Evolutionary conservation across 2,888 invertebrate genomes (phyloP), one percentile per base, ranked within the genome.

Genomic region (Perdita meconis): DNA sequence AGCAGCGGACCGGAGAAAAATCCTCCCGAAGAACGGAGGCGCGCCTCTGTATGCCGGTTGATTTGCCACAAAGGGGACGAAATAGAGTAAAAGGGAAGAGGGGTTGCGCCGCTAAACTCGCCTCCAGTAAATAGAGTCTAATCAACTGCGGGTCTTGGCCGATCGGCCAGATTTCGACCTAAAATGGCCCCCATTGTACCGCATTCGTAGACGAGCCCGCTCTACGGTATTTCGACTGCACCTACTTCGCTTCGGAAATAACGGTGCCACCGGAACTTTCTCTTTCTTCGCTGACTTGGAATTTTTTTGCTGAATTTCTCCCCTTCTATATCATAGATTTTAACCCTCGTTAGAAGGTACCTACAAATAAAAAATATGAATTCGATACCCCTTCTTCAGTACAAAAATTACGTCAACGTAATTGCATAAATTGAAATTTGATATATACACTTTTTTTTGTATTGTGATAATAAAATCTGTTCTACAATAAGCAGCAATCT

Each of bases 51-150:
- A 90, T 92, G 89, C 90, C 87, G 88, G 88, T 90, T 92, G 91
- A 92, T 92, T 92, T 91, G 91, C 92, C 91, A 85, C 91, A 91
- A 92, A 89, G 90, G 90, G 90, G 87, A 88, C 85, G 89, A 89
- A 88, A 89, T 88, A 87, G 89, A 88, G 82, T 84, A 82, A 83
- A 47, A 71, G 70, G 72, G 79, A 76, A 78, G 80, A 72, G 84
- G 77, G 82, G 80, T 82, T 78, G 81, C 75, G 72, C 80, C 83
- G 86, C 88, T 90, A 90, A 92, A 91, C 90, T 90, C 88, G 87
- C 86, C 88, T 89, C 88, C 83, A 86, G 91, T 91, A 92, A 92
- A 92, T 92, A 92, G 92, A 91, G 90, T 91, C 91, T 91, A 92
- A 92, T 92, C 92, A 89, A 87, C 88, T 85, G 83, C 84, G 81